These are phyloP conservation scores for Galaxias olidus DNA, from an alignment of 2,797 vertebrate species.

Conservation along the genomic window DNA sequence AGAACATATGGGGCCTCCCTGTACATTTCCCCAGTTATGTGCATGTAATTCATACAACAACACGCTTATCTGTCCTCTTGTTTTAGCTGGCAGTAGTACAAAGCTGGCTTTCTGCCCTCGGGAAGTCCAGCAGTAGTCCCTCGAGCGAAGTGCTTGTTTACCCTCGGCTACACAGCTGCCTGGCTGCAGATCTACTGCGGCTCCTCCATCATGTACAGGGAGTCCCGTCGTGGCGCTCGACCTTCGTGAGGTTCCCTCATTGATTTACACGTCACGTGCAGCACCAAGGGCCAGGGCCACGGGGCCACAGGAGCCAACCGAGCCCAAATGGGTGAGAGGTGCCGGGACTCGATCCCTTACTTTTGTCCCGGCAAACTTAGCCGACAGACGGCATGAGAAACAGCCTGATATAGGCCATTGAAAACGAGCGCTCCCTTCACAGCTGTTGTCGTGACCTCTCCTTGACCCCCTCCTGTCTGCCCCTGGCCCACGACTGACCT, in stretches of 20 bases:
- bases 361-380: conserved; percentile 34
- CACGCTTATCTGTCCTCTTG: conserved; percentile 47
- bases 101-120: conserved; percentile 37
- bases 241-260: conserved; percentile 32
- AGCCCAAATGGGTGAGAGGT: conserved; percentile 58
- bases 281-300: conserved; percentile 30
- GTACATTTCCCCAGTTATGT: background rate
- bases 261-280: conserved; percentile 45
- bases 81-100: conserved; percentile 51
- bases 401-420: conserved; percentile 39
- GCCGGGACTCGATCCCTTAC: conserved; percentile 31
- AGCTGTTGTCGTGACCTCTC: conserved; percentile 16
- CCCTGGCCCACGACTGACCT: conserved; percentile 10
- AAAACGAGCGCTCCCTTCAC: conserved; percentile 42
- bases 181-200: conserved; percentile 26
- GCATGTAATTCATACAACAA: conserved; percentile 51
- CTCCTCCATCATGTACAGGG: conserved; percentile 19
- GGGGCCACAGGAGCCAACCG: conserved; percentile 28
- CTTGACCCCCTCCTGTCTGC: conserved; percentile 37
- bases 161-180: conserved; percentile 27
- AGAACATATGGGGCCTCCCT: background rate
- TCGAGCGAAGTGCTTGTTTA: conserved; percentile 19
- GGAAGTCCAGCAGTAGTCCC: conserved; percentile 38
- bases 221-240: conserved; percentile 24
- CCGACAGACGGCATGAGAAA: conserved; percentile 58